Evolutionary conservation across 2,888 invertebrate species (phyloP).

Genomic region (Catocala fraxini): DNA sequence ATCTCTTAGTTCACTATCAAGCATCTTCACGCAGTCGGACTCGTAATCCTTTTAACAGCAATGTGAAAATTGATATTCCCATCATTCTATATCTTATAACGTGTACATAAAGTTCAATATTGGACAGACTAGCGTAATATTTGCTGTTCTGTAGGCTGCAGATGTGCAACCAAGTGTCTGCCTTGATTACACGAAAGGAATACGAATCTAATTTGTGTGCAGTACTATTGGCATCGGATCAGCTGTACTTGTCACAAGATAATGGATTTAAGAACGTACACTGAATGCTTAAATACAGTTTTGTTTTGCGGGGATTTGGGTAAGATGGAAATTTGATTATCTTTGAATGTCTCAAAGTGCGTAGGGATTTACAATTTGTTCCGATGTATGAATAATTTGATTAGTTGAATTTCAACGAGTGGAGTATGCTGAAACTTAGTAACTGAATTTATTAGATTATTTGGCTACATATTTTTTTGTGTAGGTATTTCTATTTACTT

Average conservation of each 20-base stretch:
- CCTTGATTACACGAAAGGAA: slow-evolving; percentile 78
- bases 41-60: slow-evolving; percentile 68
- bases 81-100: slow-evolving; percentile 25
- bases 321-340: slow-evolving; percentile 57
- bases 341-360: slow-evolving; percentile 39
- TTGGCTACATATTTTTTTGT: background rate
- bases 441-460: background rate
- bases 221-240: slow-evolving; percentile 61
- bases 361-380: slow-evolving; percentile 11
- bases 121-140: slow-evolving; percentile 23
- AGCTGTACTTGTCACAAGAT: slow-evolving; percentile 73
- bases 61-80: slow-evolving; percentile 23
- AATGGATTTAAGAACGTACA: slow-evolving; percentile 68
- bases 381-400: slow-evolving; percentile 8
- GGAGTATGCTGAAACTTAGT: no score
- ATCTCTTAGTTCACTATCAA: slow-evolving; percentile 32
- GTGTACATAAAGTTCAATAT: slow-evolving; percentile 52
- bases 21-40: slow-evolving; percentile 55
- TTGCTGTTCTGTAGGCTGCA: slow-evolving; percentile 63
- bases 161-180: slow-evolving; percentile 81
- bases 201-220: slow-evolving; percentile 79
- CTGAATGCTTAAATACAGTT: slow-evolving; percentile 61
- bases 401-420: background rate
- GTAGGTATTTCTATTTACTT: no score
- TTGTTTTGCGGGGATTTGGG: slow-evolving; percentile 58